Percentiles rank a stretch among this genome's conserved stretches.
Evolutionary conservation across 2,113 vertebrate species (phyloP).

Genomic region (Steatornis caripensis): DNA sequence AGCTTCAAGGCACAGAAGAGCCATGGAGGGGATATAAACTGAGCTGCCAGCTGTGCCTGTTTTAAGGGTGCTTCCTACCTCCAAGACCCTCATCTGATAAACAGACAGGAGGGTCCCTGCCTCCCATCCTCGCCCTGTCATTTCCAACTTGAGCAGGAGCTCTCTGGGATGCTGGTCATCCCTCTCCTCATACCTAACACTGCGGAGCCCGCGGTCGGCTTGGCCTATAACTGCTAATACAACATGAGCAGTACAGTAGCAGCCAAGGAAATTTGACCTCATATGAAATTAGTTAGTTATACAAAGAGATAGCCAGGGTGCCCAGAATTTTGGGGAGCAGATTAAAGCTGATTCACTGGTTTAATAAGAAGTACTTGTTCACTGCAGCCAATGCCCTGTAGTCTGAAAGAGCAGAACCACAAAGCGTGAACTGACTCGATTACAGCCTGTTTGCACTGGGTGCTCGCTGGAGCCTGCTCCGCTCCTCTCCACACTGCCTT

Average conservation of each 20-base stretch:
- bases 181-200: not conserved
- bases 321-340: not conserved
- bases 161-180: not conserved
- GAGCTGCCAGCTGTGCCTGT: not conserved
- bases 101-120: not conserved
- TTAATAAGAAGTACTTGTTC: not conserved
- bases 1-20: not conserved
- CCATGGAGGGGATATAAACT: not conserved
- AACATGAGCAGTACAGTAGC: not conserved
- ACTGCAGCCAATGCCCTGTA: not conserved
- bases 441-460: not conserved
- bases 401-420: not conserved
- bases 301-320: not conserved
- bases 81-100: not conserved
- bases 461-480: not conserved
- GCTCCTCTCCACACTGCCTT: not conserved
- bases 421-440: not conserved
- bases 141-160: not conserved
- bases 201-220: fast-evolving
- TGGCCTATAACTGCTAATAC: not conserved
- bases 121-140: not conserved
- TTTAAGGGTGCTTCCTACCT: not conserved
- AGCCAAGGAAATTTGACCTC: not conserved
- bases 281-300: not conserved
- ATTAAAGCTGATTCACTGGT: slow-evolving; percentile 15